These are phyloP conservation scores for Himalopsyche tibetana DNA, from an alignment of 2,888 invertebrate species.

Conservation along the genomic window DNA sequence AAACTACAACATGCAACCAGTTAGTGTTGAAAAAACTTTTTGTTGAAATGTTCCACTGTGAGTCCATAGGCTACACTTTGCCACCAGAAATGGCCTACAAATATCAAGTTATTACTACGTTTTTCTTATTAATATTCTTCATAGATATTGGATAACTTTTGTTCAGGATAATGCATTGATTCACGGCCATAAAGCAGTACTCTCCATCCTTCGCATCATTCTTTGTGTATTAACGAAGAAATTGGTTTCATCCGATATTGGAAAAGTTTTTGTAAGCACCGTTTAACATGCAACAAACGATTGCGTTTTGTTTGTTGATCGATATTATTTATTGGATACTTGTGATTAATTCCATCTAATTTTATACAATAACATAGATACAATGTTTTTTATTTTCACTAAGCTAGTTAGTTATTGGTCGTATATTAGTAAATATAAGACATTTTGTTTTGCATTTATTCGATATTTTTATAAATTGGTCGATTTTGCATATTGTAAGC, in stretches of 20 bases:
- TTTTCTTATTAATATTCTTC: constrained; percentile 1
- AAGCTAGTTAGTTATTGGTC: too few species aligned
- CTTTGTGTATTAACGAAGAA: neutral
- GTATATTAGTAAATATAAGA: too few species aligned
- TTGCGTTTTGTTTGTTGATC: neutral
- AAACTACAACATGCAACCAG: too few species aligned
- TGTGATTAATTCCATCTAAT: neutral
- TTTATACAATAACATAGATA: too few species aligned
- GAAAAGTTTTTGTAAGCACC: constrained; percentile 20
- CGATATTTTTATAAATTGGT: too few species aligned
- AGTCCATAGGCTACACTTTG: too few species aligned
- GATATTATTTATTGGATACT: neutral
- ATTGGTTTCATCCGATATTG: constrained; percentile 9
- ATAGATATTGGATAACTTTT: neutral
- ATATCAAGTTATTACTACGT: neutral
- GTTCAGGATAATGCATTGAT: neutral
- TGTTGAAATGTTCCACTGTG: too few species aligned
- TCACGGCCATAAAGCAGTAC: neutral
- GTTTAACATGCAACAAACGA: constrained; percentile 1
- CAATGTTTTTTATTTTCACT: too few species aligned
- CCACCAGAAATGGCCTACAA: too few species aligned
- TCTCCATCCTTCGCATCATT: neutral
- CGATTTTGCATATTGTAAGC: too few species aligned
- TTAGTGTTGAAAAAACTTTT: too few species aligned
- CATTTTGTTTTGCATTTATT: too few species aligned